Base-by-base conservation (phyloP, 2,113 vertebrate species). In the Podarcis muralis region DNA sequence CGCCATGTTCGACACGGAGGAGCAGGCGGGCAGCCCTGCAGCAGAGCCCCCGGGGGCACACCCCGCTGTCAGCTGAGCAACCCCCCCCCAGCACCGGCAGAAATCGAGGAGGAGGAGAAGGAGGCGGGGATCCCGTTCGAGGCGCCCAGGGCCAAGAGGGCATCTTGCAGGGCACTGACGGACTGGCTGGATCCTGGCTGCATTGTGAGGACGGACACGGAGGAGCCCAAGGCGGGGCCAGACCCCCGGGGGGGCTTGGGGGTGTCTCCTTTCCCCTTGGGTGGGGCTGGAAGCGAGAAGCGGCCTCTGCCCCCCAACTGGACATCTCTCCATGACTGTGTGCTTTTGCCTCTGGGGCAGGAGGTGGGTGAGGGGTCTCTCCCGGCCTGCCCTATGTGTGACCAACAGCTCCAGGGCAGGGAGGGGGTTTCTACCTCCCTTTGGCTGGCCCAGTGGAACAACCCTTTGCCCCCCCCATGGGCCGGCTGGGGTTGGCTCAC, bases 1-100 rank as follows among this genome's bases (percentile, higher is more conserved):
- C 23, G 62, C 96, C 40, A 96, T 97, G 93, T 96, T 96, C 59
- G 78, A 87, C 3, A 25, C 40, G 4, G 80, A 95, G 32, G 80
- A 27, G 3, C 12, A 86, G 1, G 0, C 53, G 0, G 1, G 87
- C 78, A 83, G 90, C 89, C 88, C 88, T 86, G 89, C 86, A 88
- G 89, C 91, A 20, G 13, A 84, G 87, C 87, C 87, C 2, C 0
- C 86, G 0, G 85, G 2, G 87, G 77, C 48, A 0, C 83, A 43
- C 72, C 81, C 83, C 80, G 11, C 81, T 85, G 84, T 93, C 91
- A 0, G 18, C 23, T 0, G 90, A 94, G 27, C 88, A 91, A 85
- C 1, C 6, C 37, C 57, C 15, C 3, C 4, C 13, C 72, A 5
- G 37, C 57, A 48, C 7, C 9, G 20, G 18, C 48, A 7, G 12